phyloP scores from a whole-genome alignment of 1,140 invertebrate species.

The Drosophila tsacasi region DNA sequence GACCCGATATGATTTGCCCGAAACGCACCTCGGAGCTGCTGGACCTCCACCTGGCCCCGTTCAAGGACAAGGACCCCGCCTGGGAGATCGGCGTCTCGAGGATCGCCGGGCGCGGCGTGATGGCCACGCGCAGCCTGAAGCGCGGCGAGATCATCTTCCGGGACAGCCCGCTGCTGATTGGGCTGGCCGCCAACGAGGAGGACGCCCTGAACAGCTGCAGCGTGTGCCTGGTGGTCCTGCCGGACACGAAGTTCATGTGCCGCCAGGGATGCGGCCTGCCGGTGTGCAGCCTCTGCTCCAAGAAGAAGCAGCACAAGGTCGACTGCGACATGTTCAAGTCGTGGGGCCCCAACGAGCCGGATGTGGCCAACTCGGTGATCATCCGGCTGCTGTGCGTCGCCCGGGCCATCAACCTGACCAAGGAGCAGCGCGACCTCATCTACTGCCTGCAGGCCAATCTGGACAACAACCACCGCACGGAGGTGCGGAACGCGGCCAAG shows the following conservation, averaged over 20 bases:
- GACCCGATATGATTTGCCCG: constrained; percentile 76
- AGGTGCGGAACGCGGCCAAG: constrained; percentile 88
- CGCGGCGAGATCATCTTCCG: constrained; percentile 89
- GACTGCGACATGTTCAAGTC: constrained; percentile 88
- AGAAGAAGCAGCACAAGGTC: constrained; percentile 86
- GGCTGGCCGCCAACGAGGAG: constrained; percentile 86
- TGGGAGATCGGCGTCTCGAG: constrained; percentile 80
- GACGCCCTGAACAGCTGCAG: constrained; percentile 76
- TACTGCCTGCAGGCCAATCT: constrained; percentile 87
- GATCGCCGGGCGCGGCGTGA: constrained; percentile 87
- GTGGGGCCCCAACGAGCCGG: constrained; percentile 86
- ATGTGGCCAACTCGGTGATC: constrained; percentile 86
- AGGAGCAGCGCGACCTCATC: constrained; percentile 87
- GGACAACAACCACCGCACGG: constrained; percentile 86
- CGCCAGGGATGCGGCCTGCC: constrained; percentile 85
- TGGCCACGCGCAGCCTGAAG: constrained; percentile 88
- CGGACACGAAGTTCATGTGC: constrained; percentile 86
- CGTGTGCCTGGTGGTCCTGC: constrained; percentile 67
- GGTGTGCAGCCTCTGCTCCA: constrained; percentile 87
- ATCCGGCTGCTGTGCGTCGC: constrained; percentile 87
- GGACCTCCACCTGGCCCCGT: constrained; percentile 76
- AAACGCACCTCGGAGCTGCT: constrained; percentile 81
- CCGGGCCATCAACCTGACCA: constrained; percentile 86
- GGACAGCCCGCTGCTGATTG: constrained; percentile 89
- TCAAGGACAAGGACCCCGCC: constrained; percentile 82